Conservation (phyloP, 2,113 vertebrate species). For the Dendropsophus ebraccatus region DNA sequence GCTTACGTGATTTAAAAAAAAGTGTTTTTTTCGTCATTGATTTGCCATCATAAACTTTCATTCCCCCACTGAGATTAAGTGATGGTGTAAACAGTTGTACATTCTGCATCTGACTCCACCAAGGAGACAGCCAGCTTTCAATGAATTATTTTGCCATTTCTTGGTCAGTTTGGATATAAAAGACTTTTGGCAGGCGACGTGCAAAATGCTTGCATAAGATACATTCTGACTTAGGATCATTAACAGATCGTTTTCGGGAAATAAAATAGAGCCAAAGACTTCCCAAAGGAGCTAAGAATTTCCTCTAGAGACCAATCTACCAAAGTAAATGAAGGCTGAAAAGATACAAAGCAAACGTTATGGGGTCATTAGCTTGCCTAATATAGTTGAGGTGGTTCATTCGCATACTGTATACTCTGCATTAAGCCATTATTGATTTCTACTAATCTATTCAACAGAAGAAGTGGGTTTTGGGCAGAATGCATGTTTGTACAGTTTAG, state of each 20-base stretch:
- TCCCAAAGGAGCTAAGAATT: constrained; percentile 49
- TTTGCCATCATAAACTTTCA: not conserved
- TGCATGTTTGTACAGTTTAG: too few relatives aligned
- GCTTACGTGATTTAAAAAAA: not conserved
- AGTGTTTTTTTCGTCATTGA: not conserved
- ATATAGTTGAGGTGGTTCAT: not conserved
- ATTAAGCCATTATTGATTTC: not conserved
- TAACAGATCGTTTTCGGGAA: constrained; percentile 56
- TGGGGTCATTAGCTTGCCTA: not conserved
- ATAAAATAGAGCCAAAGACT: constrained; percentile 41
- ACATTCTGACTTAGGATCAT: constrained; percentile 51
- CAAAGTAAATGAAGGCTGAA: not conserved
- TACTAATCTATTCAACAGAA: too few relatives aligned
- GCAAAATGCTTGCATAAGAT: constrained; percentile 42
- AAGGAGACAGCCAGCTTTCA: constrained; percentile 28
- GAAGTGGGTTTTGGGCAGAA: too few relatives aligned
- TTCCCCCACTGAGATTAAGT: not conserved
- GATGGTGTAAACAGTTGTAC: not conserved
- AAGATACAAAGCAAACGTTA: constrained; percentile 18
- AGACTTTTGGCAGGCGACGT: constrained; percentile 36
- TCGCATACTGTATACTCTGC: not conserved
- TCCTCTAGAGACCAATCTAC: constrained; percentile 11
- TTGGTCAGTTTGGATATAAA: constrained; percentile 34
- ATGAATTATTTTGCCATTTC: constrained; percentile 43
- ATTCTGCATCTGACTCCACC: not conserved